Evolutionary conservation across 2,888 invertebrate genomes (phyloP), one percentile per base, ranked within the genome.

Genomic region (Andrena dorsata): DNA sequence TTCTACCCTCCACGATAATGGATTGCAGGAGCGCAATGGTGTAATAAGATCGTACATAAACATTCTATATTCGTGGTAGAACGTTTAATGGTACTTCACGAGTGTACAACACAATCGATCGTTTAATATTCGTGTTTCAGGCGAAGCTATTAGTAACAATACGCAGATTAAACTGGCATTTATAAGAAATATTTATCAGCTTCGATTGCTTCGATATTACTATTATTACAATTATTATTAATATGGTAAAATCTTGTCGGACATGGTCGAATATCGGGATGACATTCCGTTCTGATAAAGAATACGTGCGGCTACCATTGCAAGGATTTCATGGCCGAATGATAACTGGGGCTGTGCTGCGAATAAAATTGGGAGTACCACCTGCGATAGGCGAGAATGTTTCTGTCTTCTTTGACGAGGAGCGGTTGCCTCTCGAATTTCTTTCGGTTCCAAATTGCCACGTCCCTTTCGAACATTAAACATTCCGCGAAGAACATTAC

Each of bases 351-450:
- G 90, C 97, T 98, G 80, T 96, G 95, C 53, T 96, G 95, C 0
- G 97, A 96, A 92, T 98, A 98, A 93, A 98, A 98, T 92, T 98
- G 98, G 0, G 95, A 95, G 92, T 96, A 98, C 98, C 98, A 98
- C 20, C 95, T 94, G 0, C 98, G 95, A 92, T 96, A 98, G 0
- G 95, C 95, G n/a, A 95, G 95, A 1, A 98, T 96, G 0, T 96
- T 94, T 6, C 95, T 95, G 92, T 98, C 98, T 74, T 97, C 96
- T 82, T 96, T 96, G 0, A 97, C 96, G 79, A 98, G 95, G 0
- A 96, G 91, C 0, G 98, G 98, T 0, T 96, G 95, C 49, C 95
- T 95, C 0, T 96, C 94, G 92, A 96, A 98, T 10, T 95, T 95
- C 91, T 98, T 98, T 94, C 96, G 96, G 92, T 98, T 98, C 98